Evolutionary conservation across 1,140 invertebrate genomes (phyloP).

Genomic region (Ostrea edulis): DNA sequence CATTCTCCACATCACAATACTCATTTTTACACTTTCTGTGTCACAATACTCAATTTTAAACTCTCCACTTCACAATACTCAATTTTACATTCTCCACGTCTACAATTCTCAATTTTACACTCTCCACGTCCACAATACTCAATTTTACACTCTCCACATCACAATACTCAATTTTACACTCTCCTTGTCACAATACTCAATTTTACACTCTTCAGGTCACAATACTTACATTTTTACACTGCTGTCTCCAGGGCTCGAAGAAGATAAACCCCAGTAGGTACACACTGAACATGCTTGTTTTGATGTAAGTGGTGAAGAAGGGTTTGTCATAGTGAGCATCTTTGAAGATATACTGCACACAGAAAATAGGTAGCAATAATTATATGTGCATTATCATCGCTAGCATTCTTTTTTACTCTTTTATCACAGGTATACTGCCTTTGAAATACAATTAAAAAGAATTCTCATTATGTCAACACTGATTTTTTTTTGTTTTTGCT

Average conservation of each 20-base stretch:
- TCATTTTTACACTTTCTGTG: no score
- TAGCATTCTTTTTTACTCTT: not conserved
- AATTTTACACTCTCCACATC: no score
- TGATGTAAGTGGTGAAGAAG: constrained; percentile 93
- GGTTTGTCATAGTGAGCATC: constrained; percentile 90
- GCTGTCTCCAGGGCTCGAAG: constrained; percentile 90
- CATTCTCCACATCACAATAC: no score
- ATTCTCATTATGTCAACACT: not conserved
- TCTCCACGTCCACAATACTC: no score
- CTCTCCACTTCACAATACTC: no score
- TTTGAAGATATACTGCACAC: constrained; percentile 89
- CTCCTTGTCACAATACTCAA: no score
- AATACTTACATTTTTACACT: constrained; percentile 80
- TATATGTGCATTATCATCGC: not conserved
- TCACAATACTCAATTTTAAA: no score
- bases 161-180: no score
- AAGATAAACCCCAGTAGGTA: constrained; percentile 91
- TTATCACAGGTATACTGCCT: not conserved
- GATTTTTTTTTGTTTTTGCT: no score
- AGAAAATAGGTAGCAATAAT: not conserved
- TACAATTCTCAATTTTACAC: no score
- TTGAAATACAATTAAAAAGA: not conserved
- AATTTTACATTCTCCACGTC: no score
- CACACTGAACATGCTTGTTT: constrained; percentile 92
- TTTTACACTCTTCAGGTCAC: no score